Evolutionary conservation across 2,888 invertebrate species (phyloP), one percentile per base, ranked within the genome.

Genomic region (Plebejus argus): DNA sequence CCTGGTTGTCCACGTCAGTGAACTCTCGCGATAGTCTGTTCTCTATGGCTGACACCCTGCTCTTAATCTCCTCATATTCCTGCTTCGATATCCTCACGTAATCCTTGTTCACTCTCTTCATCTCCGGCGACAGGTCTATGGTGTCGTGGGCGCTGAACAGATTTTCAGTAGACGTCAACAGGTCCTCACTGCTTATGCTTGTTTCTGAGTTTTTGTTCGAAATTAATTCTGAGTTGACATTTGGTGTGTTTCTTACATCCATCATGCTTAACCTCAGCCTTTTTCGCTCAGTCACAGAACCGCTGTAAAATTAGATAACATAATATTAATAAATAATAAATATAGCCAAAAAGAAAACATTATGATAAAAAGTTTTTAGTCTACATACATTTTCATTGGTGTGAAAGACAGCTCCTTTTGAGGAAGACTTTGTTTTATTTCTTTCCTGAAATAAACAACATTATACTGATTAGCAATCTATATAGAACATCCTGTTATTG

Each of bases 61-160:
- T 96, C 87, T 97, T 97, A 74, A 97, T 97, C 82, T 96, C 96
- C 87, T 97, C 96, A 83, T 97, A 97, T 88, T 97, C 97, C 78
- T 95, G 95, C 89, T 97, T 97, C 3, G 96, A 95, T 83, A 97
- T 96, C 82, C 95, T 94, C 4, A 97, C 96, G 84, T 96, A 97
- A 84, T 96, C 96, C 82, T 92, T 93, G 66, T 92, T 87, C 0
- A 82, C 81, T 82, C 84, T 94, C 88, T 85, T 94, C 89, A 84
- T 90, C 81, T 90, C 91, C 5, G 92, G 87, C 6, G 90, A 92
- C 79, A 93, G 85, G 83, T 92, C 91, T 78, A 91, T 91, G 0
- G 93, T 91, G 86, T 94, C 91, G 83, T 92, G 90, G 79, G 91
- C 84, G 83, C 86, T 89, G 87, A 93, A 93, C 84, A 93, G 86